phyloP scores from a whole-genome alignment of 2,888 invertebrate genomes.

The Alviniconcha strummeri region DNA sequence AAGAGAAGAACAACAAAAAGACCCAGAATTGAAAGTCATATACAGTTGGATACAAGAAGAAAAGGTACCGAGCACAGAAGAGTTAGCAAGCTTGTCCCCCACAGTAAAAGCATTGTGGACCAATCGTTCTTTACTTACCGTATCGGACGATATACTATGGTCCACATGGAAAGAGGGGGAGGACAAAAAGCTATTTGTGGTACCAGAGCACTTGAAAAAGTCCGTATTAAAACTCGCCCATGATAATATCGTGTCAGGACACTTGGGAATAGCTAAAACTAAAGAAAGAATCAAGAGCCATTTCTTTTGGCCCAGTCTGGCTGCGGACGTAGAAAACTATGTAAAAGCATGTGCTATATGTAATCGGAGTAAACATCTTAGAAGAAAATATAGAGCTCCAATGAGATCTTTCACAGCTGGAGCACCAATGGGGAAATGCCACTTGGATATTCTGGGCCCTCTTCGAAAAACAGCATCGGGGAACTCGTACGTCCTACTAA shows the following conservation, averaged over 20 bases:
- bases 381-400: not conserved
- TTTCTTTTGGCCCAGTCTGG: conserved; percentile 2
- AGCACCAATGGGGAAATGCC: not conserved
- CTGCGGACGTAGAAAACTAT: not conserved
- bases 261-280: not conserved
- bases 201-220: too few relatives aligned
- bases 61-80: too few relatives aligned
- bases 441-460: not conserved
- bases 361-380: not conserved
- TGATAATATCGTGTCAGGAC: too few relatives aligned
- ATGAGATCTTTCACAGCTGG: not conserved
- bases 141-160: too few relatives aligned
- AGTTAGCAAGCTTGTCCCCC: too few relatives aligned
- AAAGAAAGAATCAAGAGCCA: not conserved
- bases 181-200: too few relatives aligned
- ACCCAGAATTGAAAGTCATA: not conserved
- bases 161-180: too few relatives aligned
- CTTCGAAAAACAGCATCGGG: not conserved
- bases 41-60: not conserved
- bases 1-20: conserved; percentile 1
- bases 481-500: not conserved
- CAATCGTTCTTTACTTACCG: too few relatives aligned
- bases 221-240: too few relatives aligned
- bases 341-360: not conserved
- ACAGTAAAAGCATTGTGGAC: too few relatives aligned